Percentiles rank a stretch among this genome's conserved stretches.
phyloP scores from a whole-genome alignment of 2,888 invertebrate genomes.

The Onthophagus sagittarius region DNA sequence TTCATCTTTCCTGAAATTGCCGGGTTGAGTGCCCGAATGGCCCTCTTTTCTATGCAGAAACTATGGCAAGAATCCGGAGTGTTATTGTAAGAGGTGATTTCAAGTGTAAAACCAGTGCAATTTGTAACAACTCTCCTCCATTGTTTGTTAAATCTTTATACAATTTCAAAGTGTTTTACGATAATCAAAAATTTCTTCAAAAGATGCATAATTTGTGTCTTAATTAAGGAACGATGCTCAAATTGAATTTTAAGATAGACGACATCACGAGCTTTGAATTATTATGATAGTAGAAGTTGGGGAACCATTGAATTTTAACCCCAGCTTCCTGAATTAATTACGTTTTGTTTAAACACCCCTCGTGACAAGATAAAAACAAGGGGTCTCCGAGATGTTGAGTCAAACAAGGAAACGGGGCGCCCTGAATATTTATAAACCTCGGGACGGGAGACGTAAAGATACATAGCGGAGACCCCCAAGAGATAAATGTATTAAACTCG shows the following conservation, averaged over 20 bases:
- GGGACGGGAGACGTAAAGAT: not conserved
- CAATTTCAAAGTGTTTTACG: not conserved
- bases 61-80: not conserved
- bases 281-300: not conserved
- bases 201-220: not conserved
- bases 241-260: not conserved
- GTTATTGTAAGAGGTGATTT: not conserved
- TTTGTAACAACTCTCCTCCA: not conserved
- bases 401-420: not conserved
- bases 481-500: not conserved
- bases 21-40: not conserved
- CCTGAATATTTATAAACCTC: not conserved
- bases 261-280: not conserved
- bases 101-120: not conserved
- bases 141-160: not conserved
- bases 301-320: not conserved
- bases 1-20: not conserved
- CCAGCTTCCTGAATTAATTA: not conserved
- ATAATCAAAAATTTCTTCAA: too few relatives aligned
- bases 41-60: not conserved
- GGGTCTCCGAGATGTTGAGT: not conserved
- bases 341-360: not conserved
- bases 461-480: not conserved
- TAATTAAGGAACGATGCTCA: not conserved
- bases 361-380: not conserved